Evolutionary conservation across 2,797 vertebrate genomes (phyloP), one percentile per base, ranked within the genome.

Genomic region (Cyprinella venusta): DNA sequence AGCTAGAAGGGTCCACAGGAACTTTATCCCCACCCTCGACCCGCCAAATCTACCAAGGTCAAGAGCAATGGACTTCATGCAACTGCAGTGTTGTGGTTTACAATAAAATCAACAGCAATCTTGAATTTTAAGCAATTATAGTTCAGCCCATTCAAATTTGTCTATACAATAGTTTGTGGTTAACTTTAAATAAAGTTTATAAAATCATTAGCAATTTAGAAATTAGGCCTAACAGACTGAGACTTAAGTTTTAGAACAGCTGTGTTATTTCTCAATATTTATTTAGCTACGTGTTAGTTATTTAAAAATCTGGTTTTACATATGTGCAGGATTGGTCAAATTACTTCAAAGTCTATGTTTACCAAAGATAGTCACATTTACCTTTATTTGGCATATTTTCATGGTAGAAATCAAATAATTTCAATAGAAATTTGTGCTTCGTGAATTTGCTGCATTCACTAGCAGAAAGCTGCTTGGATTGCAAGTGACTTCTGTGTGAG

Each of bases 41-140:
- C 33, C 94, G 94, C 94, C 94, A 96, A 33, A 95, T 91, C 95
- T 96, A 65, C 40, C 85, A 2, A 89, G 26, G 48, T 67, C 19
- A 24, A 24, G 50, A 75, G 30, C 15, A 77, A 80, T 21, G 12
- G 5, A 15, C 19, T 50, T 50, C 13, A n/a, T 79, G 42, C 15
- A 38, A 63, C 9, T 48, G 3, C 8, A 13, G 4, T 38, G 38
- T 19, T 63, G 56, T 38, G 21, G 18, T 45, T 38, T 19, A 30
- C 15, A 70, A 45, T 38, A 13, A 10, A 68, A 26, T 19, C 59
- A 77, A 63, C 59, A 64, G 45, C 45, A 65, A 21, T 45, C 9
- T 63, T 64, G 26, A 33, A 33, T 50, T 67, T 52, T 30, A 50
- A 50, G 24, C 24, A 2, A 52, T 21, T 74, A 15, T 54, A 52